Evolutionary conservation across 2,888 invertebrate species (phyloP).

Genomic region (Lasioglossum morio): DNA sequence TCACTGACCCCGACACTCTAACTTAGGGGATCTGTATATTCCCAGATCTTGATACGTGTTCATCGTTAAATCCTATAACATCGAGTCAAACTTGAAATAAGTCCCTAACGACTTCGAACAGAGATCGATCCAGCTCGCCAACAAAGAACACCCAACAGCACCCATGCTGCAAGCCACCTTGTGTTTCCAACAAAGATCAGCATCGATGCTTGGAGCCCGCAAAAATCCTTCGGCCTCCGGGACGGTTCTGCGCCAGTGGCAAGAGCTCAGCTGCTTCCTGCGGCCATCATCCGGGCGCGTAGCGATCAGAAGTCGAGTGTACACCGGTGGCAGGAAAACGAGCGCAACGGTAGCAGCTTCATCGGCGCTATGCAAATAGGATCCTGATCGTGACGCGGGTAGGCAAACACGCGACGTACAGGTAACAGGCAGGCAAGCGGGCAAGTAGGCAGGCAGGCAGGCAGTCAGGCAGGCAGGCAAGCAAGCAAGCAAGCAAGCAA

Average conservation of each 20-base stretch:
- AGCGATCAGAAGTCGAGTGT: constrained; percentile 27
- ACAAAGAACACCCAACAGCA: background rate
- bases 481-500: background rate
- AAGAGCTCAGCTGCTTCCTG: background rate
- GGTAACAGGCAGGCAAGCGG: constrained; percentile 71
- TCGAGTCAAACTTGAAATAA: background rate
- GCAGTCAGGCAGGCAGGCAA: background rate
- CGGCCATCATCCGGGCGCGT: constrained; percentile 35
- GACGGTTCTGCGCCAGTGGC: background rate
- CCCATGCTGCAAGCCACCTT: background rate
- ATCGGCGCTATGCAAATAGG: constrained; percentile 84
- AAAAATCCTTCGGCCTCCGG: background rate
- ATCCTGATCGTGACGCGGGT: constrained; percentile 83
- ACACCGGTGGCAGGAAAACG: constrained; percentile 55
- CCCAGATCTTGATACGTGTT: too few species aligned
- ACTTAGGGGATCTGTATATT: too few species aligned
- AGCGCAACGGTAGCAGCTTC: constrained; percentile 77
- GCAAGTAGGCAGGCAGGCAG: background rate
- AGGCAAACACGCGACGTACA: constrained; percentile 81
- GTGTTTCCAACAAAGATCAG: background rate
- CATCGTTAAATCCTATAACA: background rate
- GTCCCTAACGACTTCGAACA: background rate
- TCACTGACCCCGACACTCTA: too few species aligned
- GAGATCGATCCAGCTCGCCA: background rate
- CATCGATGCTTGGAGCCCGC: background rate